phyloP scores from a whole-genome alignment of 2,888 invertebrate species.

The Athalia cordata region DNA sequence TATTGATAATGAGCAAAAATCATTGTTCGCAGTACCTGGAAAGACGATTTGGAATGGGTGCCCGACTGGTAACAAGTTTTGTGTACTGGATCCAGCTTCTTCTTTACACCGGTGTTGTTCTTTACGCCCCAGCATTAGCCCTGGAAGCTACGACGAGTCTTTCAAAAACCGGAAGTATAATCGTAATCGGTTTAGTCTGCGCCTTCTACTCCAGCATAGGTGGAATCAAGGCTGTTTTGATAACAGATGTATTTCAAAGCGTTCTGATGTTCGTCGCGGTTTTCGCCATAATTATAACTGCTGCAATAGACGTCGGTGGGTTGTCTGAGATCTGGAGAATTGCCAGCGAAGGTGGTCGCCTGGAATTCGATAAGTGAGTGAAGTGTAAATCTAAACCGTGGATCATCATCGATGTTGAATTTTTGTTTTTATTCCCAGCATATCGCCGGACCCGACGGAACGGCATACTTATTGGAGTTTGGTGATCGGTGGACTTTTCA shows the following conservation, averaged over 20 bases:
- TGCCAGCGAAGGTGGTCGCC: constrained; percentile 81
- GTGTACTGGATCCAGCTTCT: constrained; percentile 93
- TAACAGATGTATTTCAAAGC: constrained; percentile 91
- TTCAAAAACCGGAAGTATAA: constrained; percentile 82
- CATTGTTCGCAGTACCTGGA: constrained; percentile 85
- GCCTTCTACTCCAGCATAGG: constrained; percentile 92
- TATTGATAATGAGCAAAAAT: neutral
- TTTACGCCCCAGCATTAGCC: constrained; percentile 95
- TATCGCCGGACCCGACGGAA: constrained; percentile 86
- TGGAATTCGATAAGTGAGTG: constrained; percentile 82
- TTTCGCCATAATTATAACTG: constrained; percentile 85
- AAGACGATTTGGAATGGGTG: constrained; percentile 85
- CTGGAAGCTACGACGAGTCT: constrained; percentile 91
- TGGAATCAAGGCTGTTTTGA: constrained; percentile 93
- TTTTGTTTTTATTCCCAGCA: constrained; percentile 73
- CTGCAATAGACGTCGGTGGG: constrained; percentile 82
- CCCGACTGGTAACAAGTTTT: constrained; percentile 86
- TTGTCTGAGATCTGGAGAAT: constrained; percentile 82
- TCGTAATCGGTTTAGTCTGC: constrained; percentile 85
- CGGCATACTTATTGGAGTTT: constrained; percentile 91
- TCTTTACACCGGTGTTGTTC: constrained; percentile 91
- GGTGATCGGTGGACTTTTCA: constrained; percentile 86
- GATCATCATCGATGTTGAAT: constrained; percentile 6
- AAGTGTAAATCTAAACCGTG: neutral
- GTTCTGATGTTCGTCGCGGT: constrained; percentile 90